Percentiles rank a stretch among this genome's conserved stretches.
Evolutionary conservation across 2,113 vertebrate genomes (phyloP).

Genomic region (Myodes glareolus): DNA sequence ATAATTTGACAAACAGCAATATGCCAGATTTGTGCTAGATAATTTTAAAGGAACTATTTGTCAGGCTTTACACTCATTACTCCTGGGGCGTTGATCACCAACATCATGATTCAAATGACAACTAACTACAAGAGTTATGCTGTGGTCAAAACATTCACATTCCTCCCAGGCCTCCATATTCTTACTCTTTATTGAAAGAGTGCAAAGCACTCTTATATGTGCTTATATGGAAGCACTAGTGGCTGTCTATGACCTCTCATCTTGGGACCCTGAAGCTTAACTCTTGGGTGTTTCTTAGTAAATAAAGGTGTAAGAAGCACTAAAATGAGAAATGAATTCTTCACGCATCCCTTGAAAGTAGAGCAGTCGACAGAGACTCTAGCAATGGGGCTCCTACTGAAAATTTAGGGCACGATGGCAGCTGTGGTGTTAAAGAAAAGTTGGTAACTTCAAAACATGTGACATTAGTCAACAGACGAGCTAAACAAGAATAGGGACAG

Average conservation of each 20-base stretch:
- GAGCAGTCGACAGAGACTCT: conserved; percentile 55
- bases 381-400: background rate
- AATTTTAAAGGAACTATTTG: conserved; percentile 67
- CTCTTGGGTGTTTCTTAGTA: background rate
- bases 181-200: background rate
- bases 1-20: conserved; percentile 74
- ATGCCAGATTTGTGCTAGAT: conserved; percentile 66
- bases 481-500: background rate
- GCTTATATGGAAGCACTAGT: background rate
- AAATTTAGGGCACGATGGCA: background rate
- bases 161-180: background rate
- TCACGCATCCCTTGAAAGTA: background rate
- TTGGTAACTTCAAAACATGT: background rate
- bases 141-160: background rate
- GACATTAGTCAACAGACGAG: background rate
- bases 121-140: conserved; percentile 19
- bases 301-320: conserved; percentile 31
- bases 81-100: conserved; percentile 54
- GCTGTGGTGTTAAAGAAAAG: background rate
- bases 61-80: conserved; percentile 64
- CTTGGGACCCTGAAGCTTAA: conserved; percentile 26
- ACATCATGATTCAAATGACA: conserved; percentile 46
- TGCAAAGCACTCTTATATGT: no score
- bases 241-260: background rate
- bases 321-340: conserved; percentile 51